A percentile compares a stretch with the other conserved stretches of the same genome.
These are phyloP conservation scores for Benthosema pterotum DNA, from an alignment of 2,797 vertebrate species.

Conservation along the genomic window DNA sequence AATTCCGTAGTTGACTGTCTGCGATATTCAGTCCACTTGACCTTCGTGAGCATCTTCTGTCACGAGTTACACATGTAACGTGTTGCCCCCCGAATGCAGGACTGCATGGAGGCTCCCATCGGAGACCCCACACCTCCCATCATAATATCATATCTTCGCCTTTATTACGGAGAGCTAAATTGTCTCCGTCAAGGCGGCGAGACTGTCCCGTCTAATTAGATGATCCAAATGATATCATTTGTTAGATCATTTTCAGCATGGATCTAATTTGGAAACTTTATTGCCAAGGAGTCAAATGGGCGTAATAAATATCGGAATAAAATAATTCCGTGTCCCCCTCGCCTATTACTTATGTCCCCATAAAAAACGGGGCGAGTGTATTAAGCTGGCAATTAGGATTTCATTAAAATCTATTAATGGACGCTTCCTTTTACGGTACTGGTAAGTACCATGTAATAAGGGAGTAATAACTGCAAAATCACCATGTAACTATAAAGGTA, in stretches of 20 bases:
- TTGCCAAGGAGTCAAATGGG: slow-evolving; percentile 73
- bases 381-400: slow-evolving; percentile 82
- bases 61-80: neutral
- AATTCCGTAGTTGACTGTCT: too few species aligned
- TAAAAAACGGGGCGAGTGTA: slow-evolving; percentile 73
- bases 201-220: slow-evolving; percentile 74
- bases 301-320: slow-evolving; percentile 82
- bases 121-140: neutral
- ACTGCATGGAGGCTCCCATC: too few species aligned
- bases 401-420: slow-evolving; percentile 87
- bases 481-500: too few species aligned
- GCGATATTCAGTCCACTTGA: too few species aligned
- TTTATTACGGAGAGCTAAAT: slow-evolving; percentile 41
- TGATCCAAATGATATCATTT: slow-evolving; percentile 73
- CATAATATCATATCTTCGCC: slow-evolving; percentile 24
- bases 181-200: slow-evolving; percentile 57
- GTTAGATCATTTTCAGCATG: slow-evolving; percentile 72
- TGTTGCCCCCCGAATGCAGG: neutral
- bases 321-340: slow-evolving; percentile 80
- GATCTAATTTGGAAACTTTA: slow-evolving; percentile 83
- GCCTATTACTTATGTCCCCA: slow-evolving; percentile 78
- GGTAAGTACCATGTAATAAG: too few species aligned
- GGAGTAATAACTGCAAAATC: too few species aligned
- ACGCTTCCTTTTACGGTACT: too few species aligned
- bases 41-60: too few species aligned